Conservation (phyloP, 2,113 vertebrate genomes). For the Paraplagusia blochii region DNA sequence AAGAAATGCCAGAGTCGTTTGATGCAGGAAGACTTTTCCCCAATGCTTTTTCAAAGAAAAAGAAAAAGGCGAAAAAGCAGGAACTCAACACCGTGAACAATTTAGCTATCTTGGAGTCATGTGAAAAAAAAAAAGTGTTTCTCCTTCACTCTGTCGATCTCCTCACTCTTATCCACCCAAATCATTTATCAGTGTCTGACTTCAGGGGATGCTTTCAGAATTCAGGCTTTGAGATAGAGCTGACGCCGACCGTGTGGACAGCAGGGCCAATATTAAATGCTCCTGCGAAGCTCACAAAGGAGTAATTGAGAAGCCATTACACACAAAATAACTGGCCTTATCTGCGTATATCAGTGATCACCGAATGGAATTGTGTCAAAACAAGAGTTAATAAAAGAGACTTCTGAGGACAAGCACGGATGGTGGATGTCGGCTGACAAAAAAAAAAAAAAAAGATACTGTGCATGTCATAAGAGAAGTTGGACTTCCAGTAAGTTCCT, state of each 20-base stretch:
- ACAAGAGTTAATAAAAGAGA: constrained; percentile 9
- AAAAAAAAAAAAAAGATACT: too few relatives aligned
- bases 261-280: constrained; percentile 35
- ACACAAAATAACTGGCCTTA: constrained; percentile 2
- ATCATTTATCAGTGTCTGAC: constrained; percentile 60
- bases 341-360: constrained; percentile 11
- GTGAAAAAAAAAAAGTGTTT: constrained; percentile 50
- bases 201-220: constrained; percentile 57
- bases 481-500: too few relatives aligned
- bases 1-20: constrained; percentile 70
- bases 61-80: constrained; percentile 24
- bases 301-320: constrained; percentile 33
- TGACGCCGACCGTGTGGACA: constrained; percentile 42
- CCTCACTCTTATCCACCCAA: constrained; percentile 50
- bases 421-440: too few relatives aligned
- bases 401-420: background rate
- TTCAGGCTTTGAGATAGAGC: constrained; percentile 36
- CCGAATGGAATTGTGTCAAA: constrained; percentile 8
- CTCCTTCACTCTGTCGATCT: too few relatives aligned
- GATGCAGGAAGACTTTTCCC: constrained; percentile 60
- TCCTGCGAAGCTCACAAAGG: constrained; percentile 28
- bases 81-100: constrained; percentile 57
- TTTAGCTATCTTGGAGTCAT: constrained; percentile 59
- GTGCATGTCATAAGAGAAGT: too few relatives aligned
- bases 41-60: constrained; percentile 50